These are phyloP conservation scores for Lordiphosa stackelbergi DNA, from an alignment of 1,140 invertebrate species.

Conservation along the genomic window DNA sequence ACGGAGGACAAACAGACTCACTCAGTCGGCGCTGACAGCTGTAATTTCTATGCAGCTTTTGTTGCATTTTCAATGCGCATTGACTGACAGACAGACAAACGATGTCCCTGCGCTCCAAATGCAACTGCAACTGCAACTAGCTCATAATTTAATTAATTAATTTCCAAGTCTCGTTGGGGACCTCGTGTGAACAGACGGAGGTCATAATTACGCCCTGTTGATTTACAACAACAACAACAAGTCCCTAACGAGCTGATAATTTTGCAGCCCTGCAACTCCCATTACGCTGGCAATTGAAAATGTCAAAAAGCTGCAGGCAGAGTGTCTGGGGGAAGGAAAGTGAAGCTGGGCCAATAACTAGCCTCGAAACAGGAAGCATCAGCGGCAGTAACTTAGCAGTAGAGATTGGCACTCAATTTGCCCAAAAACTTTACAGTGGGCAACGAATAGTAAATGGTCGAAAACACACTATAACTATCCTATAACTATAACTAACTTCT, in stretches of 20 bases:
- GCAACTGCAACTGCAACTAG: constrained; percentile 19
- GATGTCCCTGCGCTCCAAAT: constrained; percentile 7
- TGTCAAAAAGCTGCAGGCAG: constrained; percentile 34
- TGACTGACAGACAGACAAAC: constrained; percentile 21
- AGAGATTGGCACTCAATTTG: no score
- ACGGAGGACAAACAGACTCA: constrained; percentile 5
- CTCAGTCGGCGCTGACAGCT: constrained; percentile 36
- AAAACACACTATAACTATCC: no score
- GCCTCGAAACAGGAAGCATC: no score
- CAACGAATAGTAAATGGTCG: no score
- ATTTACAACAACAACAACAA: constrained; percentile 41
- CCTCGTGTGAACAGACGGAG: constrained; percentile 10
- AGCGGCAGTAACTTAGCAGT: no score
- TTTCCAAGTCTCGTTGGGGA: constrained; percentile 31
- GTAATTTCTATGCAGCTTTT: constrained; percentile 52
- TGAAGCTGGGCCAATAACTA: no score
- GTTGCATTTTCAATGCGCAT: constrained; percentile 41
- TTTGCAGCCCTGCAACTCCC: constrained; percentile 19
- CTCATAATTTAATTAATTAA: constrained; percentile 74
- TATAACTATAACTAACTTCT: no score
- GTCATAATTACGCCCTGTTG: constrained; percentile 64
- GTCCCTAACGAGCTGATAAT: constrained; percentile 64
- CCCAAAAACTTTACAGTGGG: no score
- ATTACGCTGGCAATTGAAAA: constrained; percentile 38
- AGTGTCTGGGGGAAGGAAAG: no score